Base-by-base conservation (phyloP, 2,113 vertebrate species). In the Siniperca chuatsi region DNA sequence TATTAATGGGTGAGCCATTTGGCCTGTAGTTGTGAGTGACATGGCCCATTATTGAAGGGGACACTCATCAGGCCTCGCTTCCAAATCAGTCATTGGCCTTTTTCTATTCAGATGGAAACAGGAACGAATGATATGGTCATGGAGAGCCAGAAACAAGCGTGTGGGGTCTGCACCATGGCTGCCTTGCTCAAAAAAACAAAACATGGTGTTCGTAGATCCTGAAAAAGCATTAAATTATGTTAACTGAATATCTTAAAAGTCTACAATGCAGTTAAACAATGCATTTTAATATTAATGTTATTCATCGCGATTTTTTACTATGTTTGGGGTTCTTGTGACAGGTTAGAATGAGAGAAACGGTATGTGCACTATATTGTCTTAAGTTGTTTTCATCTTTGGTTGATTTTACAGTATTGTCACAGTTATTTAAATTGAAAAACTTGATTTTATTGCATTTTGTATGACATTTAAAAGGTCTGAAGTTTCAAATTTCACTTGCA, bases 1-100 rank as follows among this genome's bases (percentile, higher is more conserved):
- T 60, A 77, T 79, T 75, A 69, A 84, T 68, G 54, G 57, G 0
- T 35, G 61, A 79, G 74, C 42, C 52, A 55, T 74, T 90, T 55
- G 42, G 74, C 25, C 61, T 64, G 60, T 50, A 50, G 50, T 23
- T 46, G n/a, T 69, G 78, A 84, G 79, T 79, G 85, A 85, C 83
- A 29, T 70, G 54, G 20, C 3, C 40, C 65, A 65, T 91, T 80
- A 89, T 58, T 48, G 65, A 46, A 62, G 35, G 67, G 67, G 80
- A 83, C 86, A 68, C 23, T 71, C 61, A 60, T 85, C 79, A 82
- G 85, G 76, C 76, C 64, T 76, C 60, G 33, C 68, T 69, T 83
- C 76, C 64, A 75, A 79, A 80, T 85, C 60, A 55, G 69, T 58
- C 62, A 44, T 8, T 46, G 62, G 55, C 11, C 55, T 78, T 64